phyloP scores from a whole-genome alignment of 2,888 invertebrate species.

The Erebia epiphron region DNA sequence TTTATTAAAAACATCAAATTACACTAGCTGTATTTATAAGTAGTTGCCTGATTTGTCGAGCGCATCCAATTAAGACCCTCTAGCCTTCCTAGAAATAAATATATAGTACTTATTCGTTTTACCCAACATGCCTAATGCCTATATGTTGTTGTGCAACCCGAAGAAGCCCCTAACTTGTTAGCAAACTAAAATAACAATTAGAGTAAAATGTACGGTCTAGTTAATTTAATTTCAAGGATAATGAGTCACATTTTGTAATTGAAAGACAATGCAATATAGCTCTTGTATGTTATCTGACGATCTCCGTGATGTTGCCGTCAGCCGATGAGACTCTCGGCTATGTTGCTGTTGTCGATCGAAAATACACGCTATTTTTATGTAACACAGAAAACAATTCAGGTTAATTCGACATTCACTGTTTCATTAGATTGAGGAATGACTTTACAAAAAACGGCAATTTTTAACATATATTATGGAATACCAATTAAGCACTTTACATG shows the following conservation, averaged over 20 bases:
- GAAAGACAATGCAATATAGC: slow-evolving; percentile 58
- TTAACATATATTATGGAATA: slow-evolving; percentile 17
- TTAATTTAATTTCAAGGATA: slow-evolving; percentile 64
- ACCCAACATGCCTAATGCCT: slow-evolving; percentile 19
- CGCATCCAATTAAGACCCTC: slow-evolving; percentile 42
- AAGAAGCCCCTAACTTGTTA: slow-evolving; percentile 28
- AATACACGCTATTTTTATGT: slow-evolving; percentile 10
- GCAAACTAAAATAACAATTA: slow-evolving; percentile 40
- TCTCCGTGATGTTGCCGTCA: slow-evolving; percentile 35
- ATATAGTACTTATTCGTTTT: slow-evolving; percentile 29
- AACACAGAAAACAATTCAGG: neutral
- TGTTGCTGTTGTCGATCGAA: slow-evolving; percentile 4
- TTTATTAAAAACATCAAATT: slow-evolving; percentile 24
- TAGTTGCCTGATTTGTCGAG: slow-evolving; percentile 39
- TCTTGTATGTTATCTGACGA: slow-evolving; percentile 45
- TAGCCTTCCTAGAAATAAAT: slow-evolving; percentile 31
- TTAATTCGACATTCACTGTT: neutral
- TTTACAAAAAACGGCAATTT: slow-evolving; percentile 17
- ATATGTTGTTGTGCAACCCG: slow-evolving; percentile 27
- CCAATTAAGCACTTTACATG: slow-evolving; percentile 19
- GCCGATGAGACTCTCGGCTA: slow-evolving; percentile 25
- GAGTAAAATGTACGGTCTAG: slow-evolving; percentile 63
- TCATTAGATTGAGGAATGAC: slow-evolving; percentile 23
- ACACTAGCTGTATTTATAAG: slow-evolving; percentile 21
- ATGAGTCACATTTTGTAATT: slow-evolving; percentile 54